Evolutionary conservation across 2,113 vertebrate species (phyloP).

Genomic region (Heteronetta atricapilla): DNA sequence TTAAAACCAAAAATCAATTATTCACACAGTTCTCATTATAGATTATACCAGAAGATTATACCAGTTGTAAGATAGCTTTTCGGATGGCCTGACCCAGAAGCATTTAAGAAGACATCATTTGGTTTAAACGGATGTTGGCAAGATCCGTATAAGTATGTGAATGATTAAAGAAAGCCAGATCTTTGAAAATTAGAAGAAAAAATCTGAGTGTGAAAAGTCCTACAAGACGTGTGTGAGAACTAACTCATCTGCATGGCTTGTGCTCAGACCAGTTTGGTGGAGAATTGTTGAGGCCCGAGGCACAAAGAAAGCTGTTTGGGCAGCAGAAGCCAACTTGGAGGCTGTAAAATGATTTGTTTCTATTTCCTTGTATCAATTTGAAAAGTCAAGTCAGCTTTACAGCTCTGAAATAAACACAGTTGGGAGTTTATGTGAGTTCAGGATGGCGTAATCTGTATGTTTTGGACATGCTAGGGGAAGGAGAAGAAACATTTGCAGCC

Average conservation of each 20-base stretch:
- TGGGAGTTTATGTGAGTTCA: constrained; percentile 24
- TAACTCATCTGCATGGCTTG: background rate
- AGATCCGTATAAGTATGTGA: background rate
- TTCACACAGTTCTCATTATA: background rate
- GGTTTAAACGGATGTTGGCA: background rate
- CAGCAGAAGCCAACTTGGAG: constrained; percentile 47
- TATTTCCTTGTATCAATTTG: constrained; percentile 26
- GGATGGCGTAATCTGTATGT: constrained; percentile 20
- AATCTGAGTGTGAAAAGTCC: background rate
- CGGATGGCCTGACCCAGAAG: background rate
- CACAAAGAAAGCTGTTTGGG: constrained; percentile 50
- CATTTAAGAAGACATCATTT: background rate
- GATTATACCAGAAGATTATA: background rate
- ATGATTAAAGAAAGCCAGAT: background rate
- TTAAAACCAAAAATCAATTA: background rate
- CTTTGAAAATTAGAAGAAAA: background rate
- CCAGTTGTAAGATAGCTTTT: background rate
- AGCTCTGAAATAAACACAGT: constrained; percentile 43
- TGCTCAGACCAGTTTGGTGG: background rate
- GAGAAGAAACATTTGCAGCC: constrained; percentile 27
- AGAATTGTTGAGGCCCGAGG: constrained; percentile 28
- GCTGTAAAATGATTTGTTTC: constrained; percentile 59
- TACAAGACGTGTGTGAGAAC: background rate
- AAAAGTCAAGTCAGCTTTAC: constrained; percentile 35
- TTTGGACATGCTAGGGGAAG: constrained; percentile 33